Base-by-base conservation (phyloP, 2,797 vertebrate genomes). In the Poeciliopsis paucimaculata region DNA sequence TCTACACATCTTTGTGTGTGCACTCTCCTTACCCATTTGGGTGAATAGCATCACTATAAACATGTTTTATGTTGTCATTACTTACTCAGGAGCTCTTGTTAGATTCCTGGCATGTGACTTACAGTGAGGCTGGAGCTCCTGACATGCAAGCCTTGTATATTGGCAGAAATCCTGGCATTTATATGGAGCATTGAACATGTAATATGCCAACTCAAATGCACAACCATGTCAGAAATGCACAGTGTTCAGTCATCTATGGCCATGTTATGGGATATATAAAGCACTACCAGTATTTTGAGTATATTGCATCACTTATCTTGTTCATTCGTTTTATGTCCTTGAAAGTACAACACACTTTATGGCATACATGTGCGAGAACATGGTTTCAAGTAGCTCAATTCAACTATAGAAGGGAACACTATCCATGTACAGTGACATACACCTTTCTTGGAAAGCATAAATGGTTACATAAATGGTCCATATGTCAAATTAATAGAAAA, bases 51-150 rank as follows among this genome's bases (percentile, higher is more conserved):
- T 53, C 78, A 85, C 82, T 47, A 81, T 95, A 96, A 95, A 95
- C 94, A 86, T 92, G 84, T 85, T 95, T 95, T 95, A 95, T 93
- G 95, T 92, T 94, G 92, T 93, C 94, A 95, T 96, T 94, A 95
- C 94, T 95, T 95, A 95, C 83, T 73, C 31, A 75, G 73, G 81
- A 91, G 82, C 64, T 57, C 80, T 76, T 64, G 87, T 84, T 86
- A 80, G 28, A 31, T 81, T 91, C 71, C 60, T 75, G 72, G 64
- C 47, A 70, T 26, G 47, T 93, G 91, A 95, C 79, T 94, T 94
- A 94, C 82, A 10, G 79, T 71, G 45, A 28, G 20, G 41, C 70
- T 18, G 82, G 84, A 79, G 86, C 91, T 83, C 81, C 72, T 79
- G 79, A 82, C 82, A 84, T 82, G 76, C 85, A 89, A 86, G 10